A percentile compares a stretch with the other conserved stretches of the same genome.
phyloP scores from a whole-genome alignment of 2,797 vertebrate species.

The Carcharodon carcharias region DNA sequence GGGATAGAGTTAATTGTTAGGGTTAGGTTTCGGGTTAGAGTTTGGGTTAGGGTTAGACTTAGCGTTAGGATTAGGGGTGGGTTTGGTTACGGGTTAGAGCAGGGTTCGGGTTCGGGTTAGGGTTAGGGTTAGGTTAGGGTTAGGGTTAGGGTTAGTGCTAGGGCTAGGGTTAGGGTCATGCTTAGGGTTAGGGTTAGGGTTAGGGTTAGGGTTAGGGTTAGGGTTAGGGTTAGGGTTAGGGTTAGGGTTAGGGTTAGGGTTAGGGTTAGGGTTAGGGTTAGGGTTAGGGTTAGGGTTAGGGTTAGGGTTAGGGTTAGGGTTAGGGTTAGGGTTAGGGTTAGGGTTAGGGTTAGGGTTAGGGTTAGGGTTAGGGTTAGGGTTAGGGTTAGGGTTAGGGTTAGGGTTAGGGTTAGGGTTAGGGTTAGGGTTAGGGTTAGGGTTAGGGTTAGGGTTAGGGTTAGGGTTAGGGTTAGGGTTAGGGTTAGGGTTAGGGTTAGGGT shows the following conservation, averaged over 20 bases:
- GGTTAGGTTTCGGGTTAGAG: too few species aligned
- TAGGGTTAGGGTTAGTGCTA: conserved; percentile 32
- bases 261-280: conserved; percentile 36
- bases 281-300: conserved; percentile 21
- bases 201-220: conserved; percentile 34
- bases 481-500: too few species aligned
- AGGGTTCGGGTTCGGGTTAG: conserved; percentile 17
- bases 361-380: conserved; percentile 34
- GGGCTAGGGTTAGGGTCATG: not conserved
- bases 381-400: too few species aligned
- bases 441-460: conserved; percentile 39
- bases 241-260: conserved; percentile 39
- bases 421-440: conserved; percentile 34
- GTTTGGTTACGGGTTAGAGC: too few species aligned
- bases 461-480: too few species aligned
- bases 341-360: not conserved
- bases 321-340: not conserved
- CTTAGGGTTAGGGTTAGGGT: conserved; percentile 39
- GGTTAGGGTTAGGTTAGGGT: conserved; percentile 40
- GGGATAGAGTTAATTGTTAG: too few species aligned
- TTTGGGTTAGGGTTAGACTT: too few species aligned
- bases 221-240: conserved; percentile 35
- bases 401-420: conserved; percentile 36
- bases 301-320: conserved; percentile 39
- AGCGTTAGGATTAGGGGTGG: too few species aligned